phyloP scores from a whole-genome alignment of 2,797 vertebrate species.

The Mormyrus hasselquistii region DNA sequence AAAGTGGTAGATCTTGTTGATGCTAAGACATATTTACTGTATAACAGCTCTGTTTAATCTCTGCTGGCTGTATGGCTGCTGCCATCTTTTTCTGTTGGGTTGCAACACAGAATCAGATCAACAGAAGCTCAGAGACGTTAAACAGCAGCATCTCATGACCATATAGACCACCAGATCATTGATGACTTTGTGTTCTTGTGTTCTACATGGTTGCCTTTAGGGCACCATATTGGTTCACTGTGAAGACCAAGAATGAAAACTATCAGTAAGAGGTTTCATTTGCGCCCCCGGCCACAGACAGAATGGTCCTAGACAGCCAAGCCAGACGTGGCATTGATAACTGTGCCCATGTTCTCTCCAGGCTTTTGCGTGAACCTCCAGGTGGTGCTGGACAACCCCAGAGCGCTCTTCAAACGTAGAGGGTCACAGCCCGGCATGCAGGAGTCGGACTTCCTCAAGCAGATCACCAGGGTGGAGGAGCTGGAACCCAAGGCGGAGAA shows the following conservation, averaged over 20 bases:
- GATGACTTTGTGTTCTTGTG: not conserved
- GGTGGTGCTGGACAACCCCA: slow-evolving; percentile 85
- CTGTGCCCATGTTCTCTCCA: slow-evolving; percentile 39
- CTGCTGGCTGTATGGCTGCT: not conserved
- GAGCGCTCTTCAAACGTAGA: slow-evolving; percentile 86
- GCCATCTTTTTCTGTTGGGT: not conserved
- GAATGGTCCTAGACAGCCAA: not conserved
- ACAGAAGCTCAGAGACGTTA: not conserved
- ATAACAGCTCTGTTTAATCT: not conserved
- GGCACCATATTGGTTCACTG: not conserved
- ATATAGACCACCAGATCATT: not conserved
- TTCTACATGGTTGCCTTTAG: not conserved
- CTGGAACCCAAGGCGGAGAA: slow-evolving; percentile 94
- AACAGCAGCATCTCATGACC: not conserved
- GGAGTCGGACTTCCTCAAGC: slow-evolving; percentile 97
- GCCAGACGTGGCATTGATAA: not conserved
- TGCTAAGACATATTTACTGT: slow-evolving; percentile 5
- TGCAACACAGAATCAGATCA: not conserved
- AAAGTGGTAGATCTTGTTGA: not conserved
- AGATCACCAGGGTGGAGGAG: slow-evolving; percentile 89
- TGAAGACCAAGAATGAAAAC: not conserved
- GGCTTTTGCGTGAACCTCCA: slow-evolving; percentile 95
- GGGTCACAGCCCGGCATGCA: slow-evolving; percentile 98
- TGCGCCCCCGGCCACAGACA: not conserved
- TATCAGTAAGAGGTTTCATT: not conserved